Evolutionary conservation across 2,888 invertebrate genomes (phyloP), one percentile per base, ranked within the genome.

Genomic region (Alviniconcha strummeri): DNA sequence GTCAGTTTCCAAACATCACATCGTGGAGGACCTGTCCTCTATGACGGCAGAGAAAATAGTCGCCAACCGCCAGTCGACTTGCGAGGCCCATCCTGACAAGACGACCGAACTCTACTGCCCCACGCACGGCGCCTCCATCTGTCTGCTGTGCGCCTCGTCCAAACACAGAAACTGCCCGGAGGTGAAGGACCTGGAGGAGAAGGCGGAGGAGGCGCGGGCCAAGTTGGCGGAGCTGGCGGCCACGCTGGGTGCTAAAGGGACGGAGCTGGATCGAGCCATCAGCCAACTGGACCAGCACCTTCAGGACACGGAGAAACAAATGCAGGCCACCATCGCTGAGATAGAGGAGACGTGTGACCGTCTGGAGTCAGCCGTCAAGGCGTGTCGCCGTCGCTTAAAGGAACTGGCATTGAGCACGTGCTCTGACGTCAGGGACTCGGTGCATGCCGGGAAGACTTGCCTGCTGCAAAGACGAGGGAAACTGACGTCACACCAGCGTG

Each of bases 161-260:
- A 55, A 71, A 9, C 80, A 80, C 19, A 17, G 56, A 17, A 67
- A 13, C 56, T 80, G 80, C 56, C 19, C 80, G 1, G 71, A 71
- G 0, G 80, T 80, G n/a, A 71, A 13, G n/a, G 80, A 80, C 6
- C 71, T 80, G 56, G 2, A 57, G 55, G 80, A 80, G 36, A 72
- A 8, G n/a, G 36, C 17, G 7, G 19, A 55, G 13, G 57, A 69
- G 55, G 52, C 57, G 8, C 80, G 57, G 7, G 56, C n/a, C 17
- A 6, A n/a, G 56, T 36, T 80, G 56, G 17, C 19, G 56, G 80
- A 71, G 17, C 5, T 80, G 71, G 56, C 3, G 36, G 19, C n/a
- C 8, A 55, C 5, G n/a, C 56, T 80, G 71, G 56, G 19, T 4
- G 54, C 56, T 19, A 52, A 36, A 55, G 71, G 71, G 54, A 36